Evolutionary conservation across 2,113 vertebrate genomes (phyloP), one percentile per base, ranked within the genome.

Genomic region (Leuciscus idus): DNA sequence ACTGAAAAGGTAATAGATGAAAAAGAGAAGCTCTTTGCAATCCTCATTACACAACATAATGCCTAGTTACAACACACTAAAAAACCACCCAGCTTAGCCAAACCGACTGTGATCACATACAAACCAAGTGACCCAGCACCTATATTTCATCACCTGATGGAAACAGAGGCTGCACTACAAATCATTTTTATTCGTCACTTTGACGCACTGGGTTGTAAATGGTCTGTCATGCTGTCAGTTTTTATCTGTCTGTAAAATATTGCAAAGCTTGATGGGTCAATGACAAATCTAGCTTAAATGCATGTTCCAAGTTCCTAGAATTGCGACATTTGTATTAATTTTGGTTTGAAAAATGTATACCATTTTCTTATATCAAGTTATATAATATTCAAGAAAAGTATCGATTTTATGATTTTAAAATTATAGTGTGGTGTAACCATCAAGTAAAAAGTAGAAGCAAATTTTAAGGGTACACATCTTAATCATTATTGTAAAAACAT

Each of bases 1-100:
- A 85, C 21, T 26, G 8, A 64, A 87, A 82, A 84, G 46, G 33
- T 39, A 72, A 72, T 5, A 39, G 68, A 72, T 59, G 70, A 4
- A 23, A 59, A 46, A 74, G 68, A 74, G 28, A 82, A 48, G 81
- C 30, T 50, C n/a, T 28, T 15, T 0, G n/a, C 13, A 64, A 6
- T 28, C 36, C 57, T 81, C 39, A 28, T 48, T 81, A 64, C n/a
- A 19, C n/a, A 81, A 62, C 13, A 4, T 26, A 26, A 80, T n/a
- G 55, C 12, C 6, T 61, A 7, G 76, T 39, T 79, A 62, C 77
- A 61, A 62, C 77, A 61, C 57, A 43, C 57, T 46, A 36, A 6
- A 8, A 80, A 80, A 62, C 57, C 77, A 43, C 77, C 57, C 30
- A n/a, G 57, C 21, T 80, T 61, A 80, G 23, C 23, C 21, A 80